These are phyloP conservation scores for Caenorhabditis becei DNA, from an alignment of 2,888 invertebrate species.

Conservation along the genomic window DNA sequence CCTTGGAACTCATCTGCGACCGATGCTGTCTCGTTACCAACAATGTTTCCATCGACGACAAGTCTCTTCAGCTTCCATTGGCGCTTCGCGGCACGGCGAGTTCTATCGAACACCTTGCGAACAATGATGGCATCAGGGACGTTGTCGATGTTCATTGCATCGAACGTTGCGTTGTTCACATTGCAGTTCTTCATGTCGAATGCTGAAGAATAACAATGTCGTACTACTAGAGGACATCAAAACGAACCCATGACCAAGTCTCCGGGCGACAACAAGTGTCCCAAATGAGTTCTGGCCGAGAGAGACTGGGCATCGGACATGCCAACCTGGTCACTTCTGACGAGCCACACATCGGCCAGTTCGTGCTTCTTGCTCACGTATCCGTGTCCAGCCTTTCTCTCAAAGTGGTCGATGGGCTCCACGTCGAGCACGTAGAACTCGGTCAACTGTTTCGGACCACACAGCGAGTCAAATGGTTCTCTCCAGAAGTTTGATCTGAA, in stretches of 20 bases:
- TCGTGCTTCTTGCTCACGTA: constrained; percentile 91
- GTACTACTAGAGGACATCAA: background rate
- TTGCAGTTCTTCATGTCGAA: constrained; percentile 93
- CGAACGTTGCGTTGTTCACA: constrained; percentile 92
- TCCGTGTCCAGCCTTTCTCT: constrained; percentile 88
- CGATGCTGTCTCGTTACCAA: constrained; percentile 82
- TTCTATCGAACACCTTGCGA: constrained; percentile 87
- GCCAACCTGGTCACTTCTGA: constrained; percentile 88
- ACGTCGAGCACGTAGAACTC: constrained; percentile 97
- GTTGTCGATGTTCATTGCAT: constrained; percentile 86
- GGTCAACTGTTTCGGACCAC: constrained; percentile 91
- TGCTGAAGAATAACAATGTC: constrained; percentile 83
- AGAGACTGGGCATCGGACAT: constrained; percentile 88
- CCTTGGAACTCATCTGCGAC: constrained; percentile 81
- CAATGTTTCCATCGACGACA: constrained; percentile 83
- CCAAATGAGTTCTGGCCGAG: constrained; percentile 94
- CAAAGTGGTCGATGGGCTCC: constrained; percentile 86
- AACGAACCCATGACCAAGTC: constrained; percentile 90
- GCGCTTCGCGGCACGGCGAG: constrained; percentile 87
- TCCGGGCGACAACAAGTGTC: constrained; percentile 93
- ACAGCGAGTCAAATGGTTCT: constrained; percentile 90
- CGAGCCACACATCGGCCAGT: constrained; percentile 94
- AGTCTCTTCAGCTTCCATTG: constrained; percentile 95
- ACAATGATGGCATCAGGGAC: constrained; percentile 95
- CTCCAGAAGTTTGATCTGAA: constrained; percentile 88